phyloP scores from a whole-genome alignment of 2,113 vertebrate species.

The Chascanopsetta lugubris region DNA sequence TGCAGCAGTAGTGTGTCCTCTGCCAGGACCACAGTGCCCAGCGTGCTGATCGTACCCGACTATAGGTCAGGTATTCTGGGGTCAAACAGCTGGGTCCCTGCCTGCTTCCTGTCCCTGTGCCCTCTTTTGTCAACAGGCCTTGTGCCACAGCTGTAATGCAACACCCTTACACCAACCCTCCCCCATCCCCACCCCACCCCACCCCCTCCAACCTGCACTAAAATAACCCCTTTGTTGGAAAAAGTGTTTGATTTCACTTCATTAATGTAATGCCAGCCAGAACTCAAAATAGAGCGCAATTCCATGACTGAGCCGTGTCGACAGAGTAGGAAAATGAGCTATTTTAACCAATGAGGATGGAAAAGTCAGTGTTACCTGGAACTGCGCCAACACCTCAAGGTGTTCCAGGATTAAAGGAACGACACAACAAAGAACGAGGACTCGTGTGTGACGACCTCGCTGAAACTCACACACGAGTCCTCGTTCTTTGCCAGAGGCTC shows the following conservation, averaged over 20 bases:
- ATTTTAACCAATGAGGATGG: too few species aligned
- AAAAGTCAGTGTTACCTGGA: too few species aligned
- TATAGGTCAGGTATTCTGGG: slow-evolving; percentile 82
- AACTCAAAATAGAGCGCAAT: slow-evolving; percentile 15
- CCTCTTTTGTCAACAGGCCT: slow-evolving; percentile 36
- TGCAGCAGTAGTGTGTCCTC: slow-evolving; percentile 25
- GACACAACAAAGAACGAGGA: too few species aligned
- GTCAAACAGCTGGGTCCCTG: slow-evolving; percentile 79
- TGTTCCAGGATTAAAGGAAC: too few species aligned
- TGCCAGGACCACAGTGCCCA: slow-evolving; percentile 36
- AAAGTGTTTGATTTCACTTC: slow-evolving; percentile 41
- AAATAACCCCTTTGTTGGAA: slow-evolving; percentile 52
- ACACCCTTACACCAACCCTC: too few species aligned
- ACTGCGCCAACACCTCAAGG: too few species aligned
- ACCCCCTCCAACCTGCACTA: slow-evolving; percentile 21
- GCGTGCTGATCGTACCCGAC: slow-evolving; percentile 78
- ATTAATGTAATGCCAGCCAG: not conserved
- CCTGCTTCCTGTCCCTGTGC: slow-evolving; percentile 66
- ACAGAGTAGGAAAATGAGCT: not conserved
- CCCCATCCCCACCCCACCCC: too few species aligned
- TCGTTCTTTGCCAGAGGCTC: too few species aligned
- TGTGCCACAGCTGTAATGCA: slow-evolving; percentile 32
- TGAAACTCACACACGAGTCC: too few species aligned
- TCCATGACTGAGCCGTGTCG: not conserved
- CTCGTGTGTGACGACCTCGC: too few species aligned